Conservation (phyloP, 2,113 vertebrate species). For the Paramisgurnus dabryanus region DNA sequence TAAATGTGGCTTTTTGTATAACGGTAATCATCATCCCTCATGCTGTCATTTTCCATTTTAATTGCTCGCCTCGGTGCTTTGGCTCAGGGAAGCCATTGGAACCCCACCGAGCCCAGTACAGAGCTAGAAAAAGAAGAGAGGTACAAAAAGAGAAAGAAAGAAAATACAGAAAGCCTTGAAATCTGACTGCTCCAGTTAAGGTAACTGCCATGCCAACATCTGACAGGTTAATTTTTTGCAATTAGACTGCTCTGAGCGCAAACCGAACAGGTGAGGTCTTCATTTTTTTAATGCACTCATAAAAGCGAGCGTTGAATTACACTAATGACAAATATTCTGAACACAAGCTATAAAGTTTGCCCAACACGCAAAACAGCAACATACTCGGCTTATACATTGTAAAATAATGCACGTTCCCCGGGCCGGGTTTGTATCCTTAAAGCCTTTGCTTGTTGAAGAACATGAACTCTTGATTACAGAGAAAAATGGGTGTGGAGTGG, state of each 20-base stretch:
- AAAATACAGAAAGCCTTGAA: conserved; percentile 64
- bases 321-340: conserved; percentile 51
- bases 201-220: conserved; percentile 59
- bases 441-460: conserved; percentile 16
- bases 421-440: background rate
- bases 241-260: conserved; percentile 82
- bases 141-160: conserved; percentile 19
- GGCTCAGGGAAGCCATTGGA: conserved; percentile 61
- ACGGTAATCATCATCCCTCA: conserved; percentile 89
- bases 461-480: conserved; percentile 23
- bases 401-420: background rate
- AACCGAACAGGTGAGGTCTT: conserved; percentile 68
- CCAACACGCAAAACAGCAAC: conserved; percentile 28
- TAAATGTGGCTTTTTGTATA: conserved; percentile 90
- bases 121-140: conserved; percentile 54
- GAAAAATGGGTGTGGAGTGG: conserved; percentile 33
- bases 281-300: conserved; percentile 25
- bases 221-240: conserved; percentile 73
- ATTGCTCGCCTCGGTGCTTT: conserved; percentile 67
- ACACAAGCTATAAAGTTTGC: conserved; percentile 44
- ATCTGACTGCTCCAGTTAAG: conserved; percentile 60
- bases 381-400: background rate
- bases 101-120: conserved; percentile 62
- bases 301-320: conserved; percentile 45
- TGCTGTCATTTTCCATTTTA: conserved; percentile 74